Evolutionary conservation across 1,140 invertebrate genomes (phyloP), one percentile per base, ranked within the genome.

Genomic region (Megathymus violae): DNA sequence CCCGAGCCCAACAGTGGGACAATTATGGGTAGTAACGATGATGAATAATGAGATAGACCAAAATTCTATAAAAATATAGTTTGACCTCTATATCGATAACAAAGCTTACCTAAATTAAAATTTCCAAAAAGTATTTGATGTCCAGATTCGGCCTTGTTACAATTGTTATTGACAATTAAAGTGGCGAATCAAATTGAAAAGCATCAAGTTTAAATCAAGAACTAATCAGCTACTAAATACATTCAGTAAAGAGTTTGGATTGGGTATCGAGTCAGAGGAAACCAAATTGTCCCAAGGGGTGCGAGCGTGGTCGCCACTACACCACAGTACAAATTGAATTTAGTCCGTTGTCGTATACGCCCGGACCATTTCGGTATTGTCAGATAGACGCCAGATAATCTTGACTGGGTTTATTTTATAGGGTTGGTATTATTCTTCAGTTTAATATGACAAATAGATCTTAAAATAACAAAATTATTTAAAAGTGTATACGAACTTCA

Each of bases 241-340:
- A 36, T 36, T 36, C 54, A 44, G 36, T 63, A 61, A 51, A 58
- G 66, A 56, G 48, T 64, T 56, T 64, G 56, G 54, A 62, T 66
- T 66, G 56, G 43, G 36, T 43, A 22, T 15, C 38, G 51, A 34
- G 52, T 47, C 41, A 38, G 58, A 58, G 71, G 44, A 48, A 66
- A 59, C 59, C 68, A 63, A 68, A 64, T 59, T 48, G 43, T 69
- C 78, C 70, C 76, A 52, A 46, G 70, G 67, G 76, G 71, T 25
- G 40, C 58, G 38, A 54, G 64, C 64, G 38, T 46, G 62, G 61
- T 58, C 67, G 69, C 50, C 63, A 50, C 67, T 66, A 48, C 60
- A 58, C 68, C 58, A 69, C 72, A 76, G 70, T 76, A 71, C 76
- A 82, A 84, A 82, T 84, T 84, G 76, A 84, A 84, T 84, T 84